phyloP scores from a whole-genome alignment of 2,888 invertebrate species.

The Thera britannica region DNA sequence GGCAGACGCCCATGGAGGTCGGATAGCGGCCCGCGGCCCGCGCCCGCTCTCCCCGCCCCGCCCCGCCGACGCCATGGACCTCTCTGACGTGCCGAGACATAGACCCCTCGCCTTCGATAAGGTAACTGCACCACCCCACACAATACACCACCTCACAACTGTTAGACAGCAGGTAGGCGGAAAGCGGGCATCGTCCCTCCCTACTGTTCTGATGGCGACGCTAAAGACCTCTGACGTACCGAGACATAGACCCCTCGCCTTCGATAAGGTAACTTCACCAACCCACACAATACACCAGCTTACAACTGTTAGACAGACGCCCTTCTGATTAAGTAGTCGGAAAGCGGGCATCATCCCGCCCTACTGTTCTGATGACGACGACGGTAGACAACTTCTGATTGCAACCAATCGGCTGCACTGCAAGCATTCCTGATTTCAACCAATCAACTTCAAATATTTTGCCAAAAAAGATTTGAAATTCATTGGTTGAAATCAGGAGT shows the following conservation, averaged over 20 bases:
- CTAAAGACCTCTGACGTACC: background rate
- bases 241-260: background rate
- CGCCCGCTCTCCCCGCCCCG: slow-evolving; percentile 87
- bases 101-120: slow-evolving; percentile 91
- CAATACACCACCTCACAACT: background rate
- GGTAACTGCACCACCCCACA: slow-evolving; percentile 67
- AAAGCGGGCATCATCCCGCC: too few species aligned
- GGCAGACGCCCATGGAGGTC: slow-evolving; percentile 94
- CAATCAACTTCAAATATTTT: too few species aligned
- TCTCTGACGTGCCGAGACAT: slow-evolving; percentile 82
- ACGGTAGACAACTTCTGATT: too few species aligned
- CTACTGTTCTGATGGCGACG: background rate
- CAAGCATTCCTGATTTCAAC: too few species aligned
- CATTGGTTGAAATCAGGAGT: too few species aligned
- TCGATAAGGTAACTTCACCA: background rate
- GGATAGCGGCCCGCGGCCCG: slow-evolving; percentile 88
- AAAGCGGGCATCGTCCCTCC: background rate
- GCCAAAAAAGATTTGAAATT: too few species aligned
- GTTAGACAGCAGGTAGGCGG: background rate
- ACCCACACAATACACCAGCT: background rate
- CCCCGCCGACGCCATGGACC: slow-evolving; percentile 87
- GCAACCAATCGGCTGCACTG: too few species aligned
- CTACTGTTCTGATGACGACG: background rate
- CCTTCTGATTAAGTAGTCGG: too few species aligned
- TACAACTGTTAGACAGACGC: background rate